Evolutionary conservation across 2,888 invertebrate genomes (phyloP).

Genomic region (Melanostoma scalare): DNA sequence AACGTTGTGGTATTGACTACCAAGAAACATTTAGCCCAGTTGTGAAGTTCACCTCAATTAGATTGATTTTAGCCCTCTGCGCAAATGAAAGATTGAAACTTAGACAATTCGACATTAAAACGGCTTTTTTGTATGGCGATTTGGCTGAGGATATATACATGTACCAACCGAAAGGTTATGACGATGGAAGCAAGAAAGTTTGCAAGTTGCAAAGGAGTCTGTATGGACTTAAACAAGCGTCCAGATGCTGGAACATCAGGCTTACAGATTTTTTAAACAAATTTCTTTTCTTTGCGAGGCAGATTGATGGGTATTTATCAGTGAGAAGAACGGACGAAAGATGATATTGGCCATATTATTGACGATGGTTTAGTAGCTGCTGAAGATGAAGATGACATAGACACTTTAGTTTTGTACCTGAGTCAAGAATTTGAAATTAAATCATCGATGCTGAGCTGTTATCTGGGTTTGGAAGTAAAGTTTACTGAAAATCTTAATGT

Average conservation of each 20-base stretch:
- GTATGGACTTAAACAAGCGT: conserved; percentile 37
- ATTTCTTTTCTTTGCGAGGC: conserved; percentile 42
- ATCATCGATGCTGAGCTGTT: background rate
- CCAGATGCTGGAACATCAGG: conserved; percentile 35
- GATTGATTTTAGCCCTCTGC: conserved; percentile 67
- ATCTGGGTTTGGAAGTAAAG: background rate
- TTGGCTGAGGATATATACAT: conserved; percentile 46
- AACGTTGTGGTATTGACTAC: conserved; percentile 71
- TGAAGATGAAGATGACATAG: conserved; percentile 1
- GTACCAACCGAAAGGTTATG: conserved; percentile 64
- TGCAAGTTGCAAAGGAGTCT: conserved; percentile 57
- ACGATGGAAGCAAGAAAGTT: conserved; percentile 53
- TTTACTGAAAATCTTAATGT: background rate
- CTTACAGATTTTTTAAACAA: conserved; percentile 8
- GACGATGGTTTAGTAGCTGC: conserved; percentile 1
- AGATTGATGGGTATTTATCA: conserved; percentile 17
- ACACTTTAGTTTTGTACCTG: conserved; percentile 2
- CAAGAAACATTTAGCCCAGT: conserved; percentile 75
- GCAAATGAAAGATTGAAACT: conserved; percentile 13
- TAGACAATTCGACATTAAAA: conserved; percentile 36
- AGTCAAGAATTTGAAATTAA: background rate
- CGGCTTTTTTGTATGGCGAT: conserved; percentile 45
- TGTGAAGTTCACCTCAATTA: conserved; percentile 72
- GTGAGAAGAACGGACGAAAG: background rate
- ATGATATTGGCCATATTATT: conserved; percentile 2